Conservation (phyloP, 2,888 invertebrate species). For the Metellina segmentata region DNA sequence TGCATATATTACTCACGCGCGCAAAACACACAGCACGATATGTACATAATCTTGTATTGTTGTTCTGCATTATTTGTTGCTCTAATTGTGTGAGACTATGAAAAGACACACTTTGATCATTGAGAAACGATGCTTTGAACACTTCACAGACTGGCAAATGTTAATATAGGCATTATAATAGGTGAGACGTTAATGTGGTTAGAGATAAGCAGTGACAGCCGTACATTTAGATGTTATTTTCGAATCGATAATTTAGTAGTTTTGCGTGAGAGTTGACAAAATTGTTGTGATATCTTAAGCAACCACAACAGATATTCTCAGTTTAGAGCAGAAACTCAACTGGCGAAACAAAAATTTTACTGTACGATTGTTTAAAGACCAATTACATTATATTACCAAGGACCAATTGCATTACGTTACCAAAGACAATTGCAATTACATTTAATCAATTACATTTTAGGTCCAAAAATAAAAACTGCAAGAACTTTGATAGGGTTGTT, state of each 20-base stretch:
- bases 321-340: too few relatives aligned
- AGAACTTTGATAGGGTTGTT: too few relatives aligned
- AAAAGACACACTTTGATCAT: not conserved
- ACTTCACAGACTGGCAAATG: not conserved
- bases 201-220: not conserved
- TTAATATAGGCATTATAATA: not conserved
- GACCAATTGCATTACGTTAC: too few relatives aligned
- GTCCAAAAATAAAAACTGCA: too few relatives aligned
- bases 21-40: not conserved
- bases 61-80: not conserved
- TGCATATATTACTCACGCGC: slow-evolving; percentile 17
- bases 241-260: not conserved
- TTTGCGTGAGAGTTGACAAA: not conserved
- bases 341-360: too few relatives aligned
- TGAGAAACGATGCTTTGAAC: not conserved
- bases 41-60: not conserved
- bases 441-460: too few relatives aligned
- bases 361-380: too few relatives aligned
- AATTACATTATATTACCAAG: too few relatives aligned
- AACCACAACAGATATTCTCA: too few relatives aligned
- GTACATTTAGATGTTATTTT: not conserved
- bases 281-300: too few relatives aligned
- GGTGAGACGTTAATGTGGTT: not conserved
- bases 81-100: not conserved
- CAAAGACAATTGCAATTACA: too few relatives aligned